Conservation (phyloP, 2,113 vertebrate genomes). For the Python bivittatus region DNA sequence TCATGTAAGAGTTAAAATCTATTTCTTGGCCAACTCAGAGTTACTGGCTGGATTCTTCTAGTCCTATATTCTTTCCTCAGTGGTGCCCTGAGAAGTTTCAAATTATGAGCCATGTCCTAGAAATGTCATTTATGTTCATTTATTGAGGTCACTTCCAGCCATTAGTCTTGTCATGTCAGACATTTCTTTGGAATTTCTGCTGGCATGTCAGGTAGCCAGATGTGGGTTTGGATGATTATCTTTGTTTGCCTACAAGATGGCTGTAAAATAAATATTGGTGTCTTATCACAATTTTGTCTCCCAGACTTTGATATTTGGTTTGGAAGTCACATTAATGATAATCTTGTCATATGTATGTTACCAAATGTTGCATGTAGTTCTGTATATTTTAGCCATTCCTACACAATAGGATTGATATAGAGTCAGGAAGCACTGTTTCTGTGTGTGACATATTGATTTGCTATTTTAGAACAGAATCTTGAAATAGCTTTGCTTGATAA, state of each 20-base stretch:
- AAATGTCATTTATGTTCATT: background rate
- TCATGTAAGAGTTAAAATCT: background rate
- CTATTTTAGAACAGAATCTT: constrained; percentile 25
- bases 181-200: background rate
- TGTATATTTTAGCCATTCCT: background rate
- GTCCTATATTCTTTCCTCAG: background rate
- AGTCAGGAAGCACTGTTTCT: background rate
- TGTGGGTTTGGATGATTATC: background rate
- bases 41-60: background rate
- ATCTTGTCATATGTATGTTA: background rate
- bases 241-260: background rate
- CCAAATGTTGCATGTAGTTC: background rate
- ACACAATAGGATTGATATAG: background rate
- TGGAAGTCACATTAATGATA: background rate
- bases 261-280: background rate
- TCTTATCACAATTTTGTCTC: background rate
- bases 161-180: background rate
- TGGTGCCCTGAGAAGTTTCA: background rate
- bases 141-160: background rate
- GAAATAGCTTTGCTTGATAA: constrained; percentile 40
- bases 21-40: background rate
- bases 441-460: background rate
- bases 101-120: background rate
- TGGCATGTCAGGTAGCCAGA: background rate
- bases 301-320: background rate